Conservation (phyloP, 2,888 invertebrate species). For the Drosophila mulleri region DNA sequence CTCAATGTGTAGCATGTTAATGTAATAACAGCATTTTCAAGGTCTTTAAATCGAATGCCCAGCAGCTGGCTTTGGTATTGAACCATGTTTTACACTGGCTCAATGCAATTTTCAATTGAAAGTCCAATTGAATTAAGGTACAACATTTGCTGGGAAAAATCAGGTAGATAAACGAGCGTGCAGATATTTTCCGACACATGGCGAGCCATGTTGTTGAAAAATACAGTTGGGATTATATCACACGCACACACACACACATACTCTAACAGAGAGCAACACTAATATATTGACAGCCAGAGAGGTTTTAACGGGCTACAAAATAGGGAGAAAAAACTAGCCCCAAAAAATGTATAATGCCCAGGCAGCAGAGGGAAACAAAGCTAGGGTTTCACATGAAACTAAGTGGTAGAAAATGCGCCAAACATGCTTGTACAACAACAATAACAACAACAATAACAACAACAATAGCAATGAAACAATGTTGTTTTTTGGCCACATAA, state of each 20-base stretch:
- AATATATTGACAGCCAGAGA: slow-evolving; percentile 32
- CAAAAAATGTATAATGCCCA: neutral
- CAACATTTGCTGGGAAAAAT: slow-evolving; percentile 1
- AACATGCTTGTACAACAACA: slow-evolving; percentile 25
- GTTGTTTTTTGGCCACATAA: neutral
- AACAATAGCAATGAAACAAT: slow-evolving; percentile 5
- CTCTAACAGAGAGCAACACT: neutral
- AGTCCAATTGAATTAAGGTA: slow-evolving; percentile 18
- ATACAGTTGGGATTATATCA: slow-evolving; percentile 28
- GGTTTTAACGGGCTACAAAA: slow-evolving; percentile 47
- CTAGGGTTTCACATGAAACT: slow-evolving; percentile 32
- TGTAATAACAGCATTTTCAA: neutral
- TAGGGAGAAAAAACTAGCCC: neutral
- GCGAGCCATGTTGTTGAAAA: slow-evolving; percentile 15
- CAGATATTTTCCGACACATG: slow-evolving; percentile 22
- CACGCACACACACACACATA: neutral
- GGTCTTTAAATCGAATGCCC: neutral
- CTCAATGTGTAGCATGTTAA: neutral
- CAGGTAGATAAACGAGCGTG: slow-evolving; percentile 1
- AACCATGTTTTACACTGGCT: slow-evolving; percentile 1
- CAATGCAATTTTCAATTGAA: neutral
- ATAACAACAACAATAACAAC: neutral
- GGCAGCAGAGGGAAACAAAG: slow-evolving; percentile 29
- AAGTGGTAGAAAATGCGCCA: slow-evolving; percentile 40
- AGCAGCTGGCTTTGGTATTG: neutral